Evolutionary conservation across 1,140 invertebrate genomes (phyloP), one percentile per base, ranked within the genome.

Genomic region (Stegodyphus mimosarum): DNA sequence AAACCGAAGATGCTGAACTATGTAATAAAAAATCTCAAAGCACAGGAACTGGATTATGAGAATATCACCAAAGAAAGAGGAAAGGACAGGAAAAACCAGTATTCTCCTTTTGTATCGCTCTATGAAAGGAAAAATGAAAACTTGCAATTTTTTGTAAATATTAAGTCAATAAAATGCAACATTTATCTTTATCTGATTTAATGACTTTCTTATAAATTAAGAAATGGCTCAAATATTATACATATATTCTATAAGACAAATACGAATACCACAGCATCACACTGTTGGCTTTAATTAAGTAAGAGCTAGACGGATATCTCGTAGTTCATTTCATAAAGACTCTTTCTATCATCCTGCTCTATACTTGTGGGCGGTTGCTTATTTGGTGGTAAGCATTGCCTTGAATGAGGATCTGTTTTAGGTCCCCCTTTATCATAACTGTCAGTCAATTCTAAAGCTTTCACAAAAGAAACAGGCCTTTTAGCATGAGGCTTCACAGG

Each of bases 311-410:
- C 96, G 80, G 96, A 97, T 91, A 97, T 98, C 91, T 98, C 96
- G 91, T 98, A 98, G 91, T 96, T 97, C 94, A 96, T 96, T 91
- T 98, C 97, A 90, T 98, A 98, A 81, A 97, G 94, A 91, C 95
- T 97, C 87, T 94, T 94, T 86, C 95, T 93, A 89, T 97, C 95
- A 49, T 89, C 89, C 93, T 94, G 77, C 80, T 78, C 55, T 67
- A 73, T 49, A 11, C 69, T 81, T 18, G 76, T 52, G 11, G 75
- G 70, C 63, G 86, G 60, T 63, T 71, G 63, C 71, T 69, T 87
- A 81, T 85, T 87, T 83, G 66, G 87, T 86, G 70, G 86, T 83
- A 86, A 77, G 17, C 86, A 83, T 69, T 84, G 87, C 72, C 71
- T 80, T 67, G 79, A 75, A 83, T 78, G 66, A 48, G 74, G 53